Percentiles rank a stretch among this genome's conserved stretches.
Conservation (phyloP, 2,888 invertebrate genomes). For the Lycaena phlaeas region DNA sequence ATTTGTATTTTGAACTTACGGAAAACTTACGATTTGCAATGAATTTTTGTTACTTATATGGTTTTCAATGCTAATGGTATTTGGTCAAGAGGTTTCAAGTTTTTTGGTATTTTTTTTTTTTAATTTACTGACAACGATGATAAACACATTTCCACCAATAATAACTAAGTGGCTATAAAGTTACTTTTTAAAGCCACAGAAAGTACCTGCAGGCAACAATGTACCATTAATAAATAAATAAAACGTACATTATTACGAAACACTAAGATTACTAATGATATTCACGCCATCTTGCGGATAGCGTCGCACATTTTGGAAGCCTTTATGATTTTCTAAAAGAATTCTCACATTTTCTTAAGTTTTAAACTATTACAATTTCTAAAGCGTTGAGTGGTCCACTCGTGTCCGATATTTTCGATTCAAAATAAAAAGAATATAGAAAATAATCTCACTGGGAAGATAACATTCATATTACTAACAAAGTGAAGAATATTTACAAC, state of each 20-base stretch:
- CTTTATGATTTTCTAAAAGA: neutral
- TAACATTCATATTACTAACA: constrained; percentile 27
- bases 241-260: neutral
- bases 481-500: constrained; percentile 39
- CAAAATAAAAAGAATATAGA: constrained; percentile 3
- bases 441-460: constrained; percentile 42
- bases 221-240: too few species aligned
- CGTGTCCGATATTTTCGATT: neutral
- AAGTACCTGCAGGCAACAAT: too few species aligned
- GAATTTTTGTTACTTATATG: neutral
- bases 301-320: neutral
- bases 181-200: too few species aligned
- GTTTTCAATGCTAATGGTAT: too few species aligned
- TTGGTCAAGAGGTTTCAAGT: too few species aligned
- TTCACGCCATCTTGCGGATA: neutral
- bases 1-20: too few species aligned
- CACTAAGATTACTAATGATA: neutral
- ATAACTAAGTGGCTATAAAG: too few species aligned
- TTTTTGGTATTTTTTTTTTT: too few species aligned
- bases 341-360: neutral
- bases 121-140: too few species aligned
- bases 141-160: too few species aligned
- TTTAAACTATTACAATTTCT: constrained; percentile 1
- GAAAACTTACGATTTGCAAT: too few species aligned
- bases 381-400: constrained; percentile 3